Conservation (phyloP, 2,888 invertebrate genomes). For the Apamea monoglypha region DNA sequence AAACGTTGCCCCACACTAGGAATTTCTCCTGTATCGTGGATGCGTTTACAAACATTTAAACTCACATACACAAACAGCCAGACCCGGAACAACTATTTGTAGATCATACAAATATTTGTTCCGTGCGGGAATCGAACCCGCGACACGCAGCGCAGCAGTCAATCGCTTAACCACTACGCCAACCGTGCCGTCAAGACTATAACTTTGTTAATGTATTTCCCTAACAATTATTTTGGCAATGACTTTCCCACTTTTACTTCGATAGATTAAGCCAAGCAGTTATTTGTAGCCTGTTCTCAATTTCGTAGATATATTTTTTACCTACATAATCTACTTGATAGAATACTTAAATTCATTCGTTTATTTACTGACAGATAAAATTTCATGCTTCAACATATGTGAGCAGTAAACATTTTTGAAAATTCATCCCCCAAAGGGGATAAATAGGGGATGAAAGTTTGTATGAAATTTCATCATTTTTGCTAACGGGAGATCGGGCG, state of each 20-base stretch:
- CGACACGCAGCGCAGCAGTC: too few relatives aligned
- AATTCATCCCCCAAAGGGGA: neutral
- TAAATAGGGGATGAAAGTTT: neutral
- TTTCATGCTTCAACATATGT: too few relatives aligned
- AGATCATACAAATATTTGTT: too few relatives aligned
- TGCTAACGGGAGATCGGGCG: neutral
- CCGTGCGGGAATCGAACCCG: too few relatives aligned
- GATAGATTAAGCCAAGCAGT: neutral
- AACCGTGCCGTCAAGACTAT: too few relatives aligned
- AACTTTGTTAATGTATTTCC: neutral
- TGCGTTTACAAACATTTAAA: too few relatives aligned
- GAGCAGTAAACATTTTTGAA: neutral
- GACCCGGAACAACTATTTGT: too few relatives aligned
- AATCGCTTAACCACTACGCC: too few relatives aligned
- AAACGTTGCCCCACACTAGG: too few relatives aligned
- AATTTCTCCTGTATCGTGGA: too few relatives aligned
- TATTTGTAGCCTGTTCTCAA: neutral
- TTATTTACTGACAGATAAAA: too few relatives aligned
- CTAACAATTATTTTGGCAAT: neutral
- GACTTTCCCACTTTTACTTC: neutral
- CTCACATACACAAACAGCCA: too few relatives aligned
- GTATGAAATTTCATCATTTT: neutral
- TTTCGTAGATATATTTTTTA: neutral
- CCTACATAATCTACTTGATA: neutral
- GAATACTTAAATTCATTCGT: conserved; percentile 3